Base-by-base conservation (phyloP, 2,888 invertebrate species). In the Drosophila mimetica region DNA sequence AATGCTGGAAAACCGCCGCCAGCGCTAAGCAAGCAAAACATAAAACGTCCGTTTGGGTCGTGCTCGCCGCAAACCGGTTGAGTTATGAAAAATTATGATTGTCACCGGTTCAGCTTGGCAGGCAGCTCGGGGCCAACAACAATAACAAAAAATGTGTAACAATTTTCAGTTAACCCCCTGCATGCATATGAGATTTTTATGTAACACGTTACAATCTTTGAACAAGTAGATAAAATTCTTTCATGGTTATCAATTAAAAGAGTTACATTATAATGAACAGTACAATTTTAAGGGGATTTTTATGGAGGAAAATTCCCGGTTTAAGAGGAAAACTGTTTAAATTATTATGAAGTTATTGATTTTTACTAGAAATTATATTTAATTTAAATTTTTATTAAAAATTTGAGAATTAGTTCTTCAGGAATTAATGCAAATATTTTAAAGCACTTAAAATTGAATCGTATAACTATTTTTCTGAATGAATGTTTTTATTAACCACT, bases 31-130 rank as follows among this genome's bases (percentile, higher is more conserved):
- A 65, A 79, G 78, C 78, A 61, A 9, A 25, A 74, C 76, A 77
- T 73, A 79, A 79, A 77, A 85, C 81, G 85, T 82, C 81, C 85
- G n/a, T n/a, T n/a, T n/a, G n/a, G n/a, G n/a, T n/a, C n/a, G n/a
- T n/a, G n/a, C n/a, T n/a, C n/a, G 81, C 70, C 74, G 59, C 72
- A 79, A 84, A 86, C 84, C 84, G 84, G 86, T 84, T 84, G 71
- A 71, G 85, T 84, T 84, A 86, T 84, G 82, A 84, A 84, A 86
- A 84, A 84, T 86, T 84, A 86, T 86, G 86, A 84, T 84, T 84
- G 86, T 84, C 83, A 86, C 83, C 84, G 86, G 77, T 53, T 46
- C 28, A 63, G 79, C 34, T 53, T 47, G 66, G 60, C 50, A 32
- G 13, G 42, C 48, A 52, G 46, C 61, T 11, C 59, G 44, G 42